Percentiles rank a stretch among this genome's conserved stretches.
Conservation (phyloP, 2,888 invertebrate genomes). For the Serripes groenlandicus region DNA sequence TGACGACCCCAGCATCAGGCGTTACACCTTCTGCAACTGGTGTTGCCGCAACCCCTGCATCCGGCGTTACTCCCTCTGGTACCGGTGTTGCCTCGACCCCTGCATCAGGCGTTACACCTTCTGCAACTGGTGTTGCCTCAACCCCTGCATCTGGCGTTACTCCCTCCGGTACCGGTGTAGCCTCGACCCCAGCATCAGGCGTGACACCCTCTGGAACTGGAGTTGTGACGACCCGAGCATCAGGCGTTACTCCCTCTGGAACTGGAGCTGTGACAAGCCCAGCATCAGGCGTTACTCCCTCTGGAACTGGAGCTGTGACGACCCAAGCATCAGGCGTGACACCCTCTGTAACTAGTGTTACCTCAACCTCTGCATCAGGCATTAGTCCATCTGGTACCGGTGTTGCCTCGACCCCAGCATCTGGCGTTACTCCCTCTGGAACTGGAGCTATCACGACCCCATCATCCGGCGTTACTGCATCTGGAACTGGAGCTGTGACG, state of each 20-base stretch:
- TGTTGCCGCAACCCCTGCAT: background rate
- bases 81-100: background rate
- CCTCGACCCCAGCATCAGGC: background rate
- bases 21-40: too few relatives aligned
- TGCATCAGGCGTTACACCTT: background rate
- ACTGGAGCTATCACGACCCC: background rate
- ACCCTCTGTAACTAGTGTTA: too few relatives aligned
- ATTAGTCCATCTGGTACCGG: too few relatives aligned
- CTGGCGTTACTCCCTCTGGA: too few relatives aligned
- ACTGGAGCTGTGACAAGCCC: too few relatives aligned
- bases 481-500: background rate
- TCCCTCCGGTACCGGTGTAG: background rate
- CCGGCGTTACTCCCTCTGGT: background rate
- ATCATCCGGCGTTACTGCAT: background rate
- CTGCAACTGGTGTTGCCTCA: too few relatives aligned
- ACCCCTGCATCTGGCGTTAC: background rate
- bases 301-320: too few relatives aligned
- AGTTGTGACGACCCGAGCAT: background rate
- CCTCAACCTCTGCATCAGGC: too few relatives aligned
- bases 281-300: too few relatives aligned
- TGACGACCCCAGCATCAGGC: too few relatives aligned
- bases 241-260: background rate
- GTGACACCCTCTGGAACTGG: background rate
- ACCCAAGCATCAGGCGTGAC: too few relatives aligned
- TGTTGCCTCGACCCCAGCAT: too few relatives aligned